Evolutionary conservation across 2,113 vertebrate species (phyloP), one percentile per base, ranked within the genome.

Genomic region (Rhynchomys soricoides): DNA sequence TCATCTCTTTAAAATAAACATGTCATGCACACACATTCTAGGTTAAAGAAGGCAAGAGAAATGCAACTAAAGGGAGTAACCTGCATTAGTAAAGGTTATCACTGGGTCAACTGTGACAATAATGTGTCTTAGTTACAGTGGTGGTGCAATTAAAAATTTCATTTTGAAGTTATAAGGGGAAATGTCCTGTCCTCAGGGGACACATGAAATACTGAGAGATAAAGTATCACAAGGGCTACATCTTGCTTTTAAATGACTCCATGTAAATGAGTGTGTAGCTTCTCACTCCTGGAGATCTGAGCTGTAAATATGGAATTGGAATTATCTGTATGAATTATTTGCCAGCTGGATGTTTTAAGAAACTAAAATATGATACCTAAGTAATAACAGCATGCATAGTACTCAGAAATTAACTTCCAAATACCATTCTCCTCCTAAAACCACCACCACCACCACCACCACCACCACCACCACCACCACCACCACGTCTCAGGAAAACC

Each of bases 1-100:
- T 68, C 50, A 62, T 26, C 17, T 93, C 87, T 96, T 93, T 31
- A 85, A 86, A 96, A 96, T 50, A 77, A 71, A 82, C 3, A 85
- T 16, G 71, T 29, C 70, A n/a, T 1, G 19, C 70, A 11, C 16
- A 75, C 85, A 94, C 68, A 34, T n/a, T 90, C 81, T 68, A 78
- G 12, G 86, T 88, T 87, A 95, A 64, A 91, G 77, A 73, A 48
- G 74, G 62, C 37, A 66, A 90, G 70, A 62, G 70, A 52, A 59
- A 19, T 24, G 75, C 29, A 91, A 64, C 48, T 73, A 77, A 86
- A 77, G 71, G 48, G 31, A 93, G 31, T 21, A 29, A 64, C 12
- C 40, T 71, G 2, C 50, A 90, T 50, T 7, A 73, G 34, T 50
- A 74, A 95, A 82, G 48, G 74, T 77, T 3, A 19, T 78, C 75